Conservation (phyloP, 1,140 invertebrate species). For the Onthophagus taurus region DNA sequence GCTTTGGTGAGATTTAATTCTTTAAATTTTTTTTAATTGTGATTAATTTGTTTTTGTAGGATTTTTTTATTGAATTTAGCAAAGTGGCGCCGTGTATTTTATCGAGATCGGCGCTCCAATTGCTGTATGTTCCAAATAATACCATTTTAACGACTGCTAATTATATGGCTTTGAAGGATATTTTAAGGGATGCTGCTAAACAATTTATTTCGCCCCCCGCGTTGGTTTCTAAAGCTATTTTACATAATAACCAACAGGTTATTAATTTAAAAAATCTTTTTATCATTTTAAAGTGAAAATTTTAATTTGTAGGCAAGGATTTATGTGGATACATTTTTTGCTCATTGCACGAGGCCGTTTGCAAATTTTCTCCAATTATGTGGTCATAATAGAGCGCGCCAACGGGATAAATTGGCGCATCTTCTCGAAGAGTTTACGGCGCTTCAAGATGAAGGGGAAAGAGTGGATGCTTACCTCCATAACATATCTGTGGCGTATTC, state of each 20-base stretch:
- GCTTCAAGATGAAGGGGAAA: constrained; percentile 92
- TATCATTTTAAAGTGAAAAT: neutral
- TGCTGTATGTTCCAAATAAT: constrained; percentile 55
- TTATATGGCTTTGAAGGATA: constrained; percentile 61
- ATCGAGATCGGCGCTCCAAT: constrained; percentile 84
- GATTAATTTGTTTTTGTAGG: constrained; percentile 47
- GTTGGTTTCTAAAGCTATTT: constrained; percentile 42
- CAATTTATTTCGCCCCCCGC: constrained; percentile 83
- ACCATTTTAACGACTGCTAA: constrained; percentile 38
- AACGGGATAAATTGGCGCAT: constrained; percentile 86
- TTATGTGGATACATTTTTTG: constrained; percentile 81
- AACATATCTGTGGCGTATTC: constrained; percentile 57
- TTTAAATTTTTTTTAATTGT: neutral
- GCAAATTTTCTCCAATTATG: constrained; percentile 80
- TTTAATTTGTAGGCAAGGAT: constrained; percentile 56
- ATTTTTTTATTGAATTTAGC: constrained; percentile 91
- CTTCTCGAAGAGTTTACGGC: constrained; percentile 81
- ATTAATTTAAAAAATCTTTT: neutral
- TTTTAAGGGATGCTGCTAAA: constrained; percentile 74
- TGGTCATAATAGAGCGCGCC: constrained; percentile 89
- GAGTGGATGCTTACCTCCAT: constrained; percentile 78
- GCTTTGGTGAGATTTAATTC: constrained; percentile 54
- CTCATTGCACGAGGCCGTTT: constrained; percentile 80
- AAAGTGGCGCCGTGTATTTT: constrained; percentile 83
- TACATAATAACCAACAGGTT: constrained; percentile 27